Conservation (phyloP, 1,140 invertebrate genomes). For the Coboldia fuscipes region DNA sequence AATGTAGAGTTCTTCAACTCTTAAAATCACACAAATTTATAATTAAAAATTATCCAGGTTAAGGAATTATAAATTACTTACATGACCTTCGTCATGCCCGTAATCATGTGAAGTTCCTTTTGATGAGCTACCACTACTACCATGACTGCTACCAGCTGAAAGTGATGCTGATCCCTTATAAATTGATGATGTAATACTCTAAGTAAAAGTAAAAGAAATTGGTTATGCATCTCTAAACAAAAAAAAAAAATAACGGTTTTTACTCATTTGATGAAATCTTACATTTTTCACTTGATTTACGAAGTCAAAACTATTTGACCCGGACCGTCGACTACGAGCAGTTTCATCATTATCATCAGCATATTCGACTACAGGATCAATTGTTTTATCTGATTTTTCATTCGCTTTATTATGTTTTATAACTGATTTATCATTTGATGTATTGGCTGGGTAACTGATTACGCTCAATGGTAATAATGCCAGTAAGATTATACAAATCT, state of each 20-base stretch:
- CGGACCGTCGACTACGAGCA: too few species aligned
- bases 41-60: neutral
- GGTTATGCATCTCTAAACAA: neutral
- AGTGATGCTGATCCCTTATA: conserved; percentile 27
- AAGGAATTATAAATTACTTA: conserved; percentile 10
- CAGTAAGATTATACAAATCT: too few species aligned
- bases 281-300: conserved; percentile 22
- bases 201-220: conserved; percentile 2
- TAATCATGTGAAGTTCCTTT: conserved; percentile 25
- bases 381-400: too few species aligned
- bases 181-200: conserved; percentile 30
- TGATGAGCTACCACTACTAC: conserved; percentile 19
- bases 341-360: too few species aligned
- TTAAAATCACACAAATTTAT: conserved; percentile 4
- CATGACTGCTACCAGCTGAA: conserved; percentile 29
- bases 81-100: conserved; percentile 19
- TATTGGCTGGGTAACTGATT: too few species aligned
- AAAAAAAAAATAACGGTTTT: neutral
- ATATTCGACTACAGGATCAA: too few species aligned
- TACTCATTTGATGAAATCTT: conserved; percentile 10
- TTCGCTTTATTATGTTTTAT: too few species aligned
- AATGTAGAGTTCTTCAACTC: conserved; percentile 4
- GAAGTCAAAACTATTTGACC: conserved; percentile 20
- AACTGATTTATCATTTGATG: too few species aligned
- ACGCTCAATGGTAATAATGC: too few species aligned